Evolutionary conservation across 1,140 invertebrate species (phyloP), one percentile per base, ranked within the genome.

Genomic region (Sarcophaga peregrina): DNA sequence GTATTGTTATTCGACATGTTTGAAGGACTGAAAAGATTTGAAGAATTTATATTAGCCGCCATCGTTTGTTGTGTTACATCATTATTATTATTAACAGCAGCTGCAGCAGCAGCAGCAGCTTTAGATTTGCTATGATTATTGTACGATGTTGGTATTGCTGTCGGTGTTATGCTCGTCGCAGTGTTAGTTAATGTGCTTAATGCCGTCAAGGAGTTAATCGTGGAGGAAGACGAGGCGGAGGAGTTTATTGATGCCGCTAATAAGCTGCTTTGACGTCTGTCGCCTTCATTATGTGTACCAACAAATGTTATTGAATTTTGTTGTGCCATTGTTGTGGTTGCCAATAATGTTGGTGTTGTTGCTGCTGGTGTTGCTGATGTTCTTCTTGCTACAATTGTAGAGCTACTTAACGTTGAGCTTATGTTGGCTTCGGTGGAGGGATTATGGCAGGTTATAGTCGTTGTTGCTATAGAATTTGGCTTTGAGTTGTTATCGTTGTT

Each of bases 141-240:
- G 11, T 58, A 47, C 50, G 46, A 15, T 25, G 52, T 47, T 78
- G 82, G 5, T 78, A 3, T 15, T 52, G 46, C 1, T 25, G 52
- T 47, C 68, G 82, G 5, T 78, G 8, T 15, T 52, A 25, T 62
- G 11, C 62, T 46, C 52, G 82, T 58, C 58, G 82, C 54, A 3
- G 50, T 5, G 50, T 1, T 52, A 68, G 76, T 25, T 37, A 37
- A 37, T 37, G 25, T 37, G 72, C 76, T 11, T 82, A 80, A n/a
- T 37, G 82, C 37, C 80, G 25, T 83, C 62, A 74, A 62, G 52
- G 82, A 73, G 80, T 62, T 76, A 52, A 81, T 47, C 84, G 82
- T 76, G 81, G 82, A 82, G 48, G 75, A 45, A 83, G 85, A 83
- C 83, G 84, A 88, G 78, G 83, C 86, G 84, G 85, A 84, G 80